Conservation (phyloP, 2,113 vertebrate species). For the Plectropomus leopardus region DNA sequence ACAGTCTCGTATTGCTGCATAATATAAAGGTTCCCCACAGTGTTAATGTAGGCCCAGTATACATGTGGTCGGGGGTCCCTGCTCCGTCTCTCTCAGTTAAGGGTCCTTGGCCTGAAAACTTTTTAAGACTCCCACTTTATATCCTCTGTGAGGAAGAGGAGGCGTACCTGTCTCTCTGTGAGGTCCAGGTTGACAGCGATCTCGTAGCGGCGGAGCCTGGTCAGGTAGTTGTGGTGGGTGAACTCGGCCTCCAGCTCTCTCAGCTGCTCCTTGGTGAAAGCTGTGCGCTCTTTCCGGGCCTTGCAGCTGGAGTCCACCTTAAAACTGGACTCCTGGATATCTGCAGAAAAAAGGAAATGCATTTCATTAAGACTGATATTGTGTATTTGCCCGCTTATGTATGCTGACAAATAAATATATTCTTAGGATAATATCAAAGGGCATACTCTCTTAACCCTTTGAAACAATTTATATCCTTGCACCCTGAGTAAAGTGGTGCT, state of each 20-base stretch:
- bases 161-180: slow-evolving; percentile 93
- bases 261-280: slow-evolving; percentile 97
- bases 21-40: too few species aligned
- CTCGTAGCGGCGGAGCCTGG: slow-evolving; percentile 95
- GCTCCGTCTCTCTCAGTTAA: too few species aligned
- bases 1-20: too few species aligned
- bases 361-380: not conserved
- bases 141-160: not conserved
- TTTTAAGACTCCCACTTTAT: too few species aligned
- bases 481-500: too few species aligned
- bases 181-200: slow-evolving; percentile 98
- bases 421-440: not conserved
- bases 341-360: slow-evolving; percentile 71
- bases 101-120: too few species aligned
- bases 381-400: not conserved
- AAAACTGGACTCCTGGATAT: slow-evolving; percentile 83
- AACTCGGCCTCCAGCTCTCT: slow-evolving; percentile 96
- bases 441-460: not conserved
- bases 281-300: slow-evolving; percentile 94
- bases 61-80: too few species aligned
- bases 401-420: not conserved
- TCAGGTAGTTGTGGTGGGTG: slow-evolving; percentile 97
- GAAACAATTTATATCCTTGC: too few species aligned
- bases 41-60: too few species aligned
- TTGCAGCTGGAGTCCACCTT: slow-evolving; percentile 90